phyloP scores from a whole-genome alignment of 2,113 vertebrate species.

The Hippocampus mohnikei region DNA sequence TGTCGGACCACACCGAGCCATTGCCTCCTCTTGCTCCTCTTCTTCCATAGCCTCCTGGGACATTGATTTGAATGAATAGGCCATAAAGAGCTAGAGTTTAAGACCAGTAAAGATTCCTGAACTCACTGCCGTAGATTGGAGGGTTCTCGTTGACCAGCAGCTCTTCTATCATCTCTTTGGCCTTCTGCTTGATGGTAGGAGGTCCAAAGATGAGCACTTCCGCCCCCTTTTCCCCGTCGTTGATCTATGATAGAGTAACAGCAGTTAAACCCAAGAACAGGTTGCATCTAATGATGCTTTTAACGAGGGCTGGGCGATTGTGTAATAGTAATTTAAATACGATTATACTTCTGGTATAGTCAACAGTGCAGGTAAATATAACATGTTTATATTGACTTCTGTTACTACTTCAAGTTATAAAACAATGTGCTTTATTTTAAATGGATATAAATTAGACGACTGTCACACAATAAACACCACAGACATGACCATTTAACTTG shows the following conservation, averaged over 20 bases:
- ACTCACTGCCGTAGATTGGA: conserved; percentile 25
- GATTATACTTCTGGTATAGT: too few species aligned
- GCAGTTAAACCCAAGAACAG: not conserved
- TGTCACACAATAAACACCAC: not conserved
- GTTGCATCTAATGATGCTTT: not conserved
- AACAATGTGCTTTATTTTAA: not conserved
- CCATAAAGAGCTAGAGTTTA: not conserved
- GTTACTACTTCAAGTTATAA: not conserved
- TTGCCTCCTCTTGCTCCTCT: too few species aligned
- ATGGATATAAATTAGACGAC: not conserved
- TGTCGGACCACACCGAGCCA: conserved; percentile 56
- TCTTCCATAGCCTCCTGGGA: not conserved
- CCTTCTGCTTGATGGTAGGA: conserved; percentile 77
- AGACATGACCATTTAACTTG: conserved; percentile 31
- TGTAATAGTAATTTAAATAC: too few species aligned
- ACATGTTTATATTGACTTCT: not conserved
- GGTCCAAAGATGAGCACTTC: conserved; percentile 84
- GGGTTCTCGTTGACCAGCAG: conserved; percentile 55
- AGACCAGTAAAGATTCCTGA: not conserved
- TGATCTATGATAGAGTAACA: conserved; percentile 69
- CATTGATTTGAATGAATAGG: not conserved
- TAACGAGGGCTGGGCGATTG: not conserved
- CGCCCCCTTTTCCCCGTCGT: conserved; percentile 71
- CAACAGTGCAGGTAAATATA: too few species aligned
- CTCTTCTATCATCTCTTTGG: conserved; percentile 81